These are phyloP conservation scores for Eretmochelys imbricata DNA, from an alignment of 2,113 vertebrate species.

Conservation along the genomic window DNA sequence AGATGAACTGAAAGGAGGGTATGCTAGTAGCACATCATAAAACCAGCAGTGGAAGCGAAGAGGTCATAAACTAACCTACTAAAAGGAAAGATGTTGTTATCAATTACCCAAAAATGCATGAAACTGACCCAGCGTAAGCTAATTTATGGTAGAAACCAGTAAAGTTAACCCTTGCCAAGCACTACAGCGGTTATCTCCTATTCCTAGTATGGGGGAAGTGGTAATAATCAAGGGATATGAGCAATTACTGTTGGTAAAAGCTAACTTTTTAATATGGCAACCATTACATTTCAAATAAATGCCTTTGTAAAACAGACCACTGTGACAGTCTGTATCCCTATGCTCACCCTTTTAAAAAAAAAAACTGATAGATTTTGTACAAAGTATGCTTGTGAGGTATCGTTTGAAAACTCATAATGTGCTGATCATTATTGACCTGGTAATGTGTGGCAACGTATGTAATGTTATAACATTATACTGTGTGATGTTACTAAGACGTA, in stretches of 20 bases:
- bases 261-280: background rate
- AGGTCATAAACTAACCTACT: background rate
- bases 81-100: background rate
- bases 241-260: background rate
- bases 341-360: no score
- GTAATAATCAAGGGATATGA: background rate
- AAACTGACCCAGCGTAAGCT: background rate
- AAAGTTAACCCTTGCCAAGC: background rate
- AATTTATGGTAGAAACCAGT: background rate
- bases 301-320: background rate
- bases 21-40: background rate
- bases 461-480: no score
- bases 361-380: no score
- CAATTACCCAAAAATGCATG: background rate
- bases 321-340: no score
- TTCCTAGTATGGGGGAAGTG: background rate
- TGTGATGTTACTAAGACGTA: no score
- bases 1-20: background rate
- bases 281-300: background rate
- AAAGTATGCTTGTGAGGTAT: no score
- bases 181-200: background rate
- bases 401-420: no score
- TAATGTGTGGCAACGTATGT: no score
- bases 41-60: fast-evolving
- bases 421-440: no score